A percentile compares a stretch with the other conserved stretches of the same genome.
Evolutionary conservation across 2,888 invertebrate genomes (phyloP).

Genomic region (Resseliella maxima): DNA sequence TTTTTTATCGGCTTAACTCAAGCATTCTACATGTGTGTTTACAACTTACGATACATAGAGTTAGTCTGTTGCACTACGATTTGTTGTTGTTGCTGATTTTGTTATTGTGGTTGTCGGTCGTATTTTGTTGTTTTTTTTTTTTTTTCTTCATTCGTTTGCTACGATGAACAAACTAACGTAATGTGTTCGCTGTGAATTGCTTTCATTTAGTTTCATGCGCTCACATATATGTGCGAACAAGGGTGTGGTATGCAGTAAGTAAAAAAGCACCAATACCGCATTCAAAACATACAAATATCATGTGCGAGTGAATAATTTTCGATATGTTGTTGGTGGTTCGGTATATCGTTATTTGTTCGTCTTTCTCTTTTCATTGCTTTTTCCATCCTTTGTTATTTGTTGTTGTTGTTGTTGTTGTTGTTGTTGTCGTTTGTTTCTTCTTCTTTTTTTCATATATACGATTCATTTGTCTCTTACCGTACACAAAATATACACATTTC

Average conservation of each 20-base stretch:
- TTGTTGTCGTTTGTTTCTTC: background rate
- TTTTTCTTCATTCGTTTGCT: background rate
- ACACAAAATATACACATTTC: constrained; percentile 12
- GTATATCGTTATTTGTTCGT: constrained; percentile 25
- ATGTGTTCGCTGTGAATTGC: constrained; percentile 15
- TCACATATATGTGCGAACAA: constrained; percentile 53
- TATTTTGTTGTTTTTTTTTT: background rate
- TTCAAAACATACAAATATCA: constrained; percentile 49
- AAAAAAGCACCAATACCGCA: constrained; percentile 47
- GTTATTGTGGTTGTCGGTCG: background rate
- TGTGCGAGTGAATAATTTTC: constrained; percentile 53
- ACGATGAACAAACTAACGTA: constrained; percentile 28
- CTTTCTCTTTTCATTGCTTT: background rate
- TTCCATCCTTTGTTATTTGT: background rate
- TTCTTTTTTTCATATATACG: background rate
- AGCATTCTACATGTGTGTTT: constrained; percentile 45
- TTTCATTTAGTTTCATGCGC: constrained; percentile 30
- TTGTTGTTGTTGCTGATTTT: background rate
- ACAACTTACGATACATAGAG: constrained; percentile 43
- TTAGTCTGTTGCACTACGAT: constrained; percentile 26
- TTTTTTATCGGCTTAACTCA: constrained; percentile 42
- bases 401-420: background rate
- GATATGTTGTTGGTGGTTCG: constrained; percentile 24
- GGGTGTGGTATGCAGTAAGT: constrained; percentile 48
- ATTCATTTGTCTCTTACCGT: background rate